Conservation (phyloP, 2,113 vertebrate species). For the Patagioenas fasciata region DNA sequence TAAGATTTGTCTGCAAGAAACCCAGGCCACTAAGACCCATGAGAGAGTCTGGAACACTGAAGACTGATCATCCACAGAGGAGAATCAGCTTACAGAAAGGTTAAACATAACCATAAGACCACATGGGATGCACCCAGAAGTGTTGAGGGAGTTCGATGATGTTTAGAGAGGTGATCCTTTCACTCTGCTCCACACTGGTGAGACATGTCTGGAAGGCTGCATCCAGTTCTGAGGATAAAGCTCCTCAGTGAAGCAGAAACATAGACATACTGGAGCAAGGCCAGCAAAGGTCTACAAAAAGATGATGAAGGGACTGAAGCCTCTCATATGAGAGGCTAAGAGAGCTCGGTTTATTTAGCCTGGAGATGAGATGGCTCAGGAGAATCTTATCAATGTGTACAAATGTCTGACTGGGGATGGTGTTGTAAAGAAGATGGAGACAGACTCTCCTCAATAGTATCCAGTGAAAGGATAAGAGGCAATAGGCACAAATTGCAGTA, state of each 20-base stretch:
- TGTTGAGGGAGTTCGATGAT: no score
- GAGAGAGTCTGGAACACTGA: neutral
- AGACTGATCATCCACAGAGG: neutral
- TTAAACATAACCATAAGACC: neutral
- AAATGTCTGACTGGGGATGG: no score
- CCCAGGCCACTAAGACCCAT: neutral
- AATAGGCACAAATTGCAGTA: neutral
- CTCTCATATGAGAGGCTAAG: neutral
- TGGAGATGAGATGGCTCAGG: neutral
- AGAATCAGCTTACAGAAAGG: neutral
- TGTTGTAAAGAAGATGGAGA: no score
- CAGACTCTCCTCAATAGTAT: no score
- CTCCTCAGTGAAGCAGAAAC: no score
- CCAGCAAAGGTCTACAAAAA: neutral
- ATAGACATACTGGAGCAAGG: neutral
- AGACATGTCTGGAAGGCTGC: no score
- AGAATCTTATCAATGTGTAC: neutral
- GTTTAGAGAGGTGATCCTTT: no score
- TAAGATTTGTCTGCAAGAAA: neutral
- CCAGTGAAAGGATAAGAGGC: no score
- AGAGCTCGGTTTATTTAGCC: neutral
- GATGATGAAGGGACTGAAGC: neutral
- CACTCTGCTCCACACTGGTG: no score
- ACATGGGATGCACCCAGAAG: neutral
- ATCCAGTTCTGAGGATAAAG: no score